Conservation (phyloP, 2,888 invertebrate genomes). For the Cynaeus angustus region DNA sequence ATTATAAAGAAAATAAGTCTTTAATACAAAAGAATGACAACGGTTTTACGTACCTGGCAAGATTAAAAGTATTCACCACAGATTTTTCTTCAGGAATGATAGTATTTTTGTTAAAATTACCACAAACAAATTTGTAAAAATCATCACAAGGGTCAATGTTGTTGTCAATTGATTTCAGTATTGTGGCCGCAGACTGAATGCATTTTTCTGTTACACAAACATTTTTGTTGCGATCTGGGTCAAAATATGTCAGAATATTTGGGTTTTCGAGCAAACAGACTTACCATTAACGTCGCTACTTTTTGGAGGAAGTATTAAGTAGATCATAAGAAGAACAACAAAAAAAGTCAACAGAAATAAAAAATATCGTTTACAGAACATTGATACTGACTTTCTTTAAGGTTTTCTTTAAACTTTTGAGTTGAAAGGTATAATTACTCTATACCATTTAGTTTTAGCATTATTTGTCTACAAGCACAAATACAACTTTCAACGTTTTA, state of each 20-base stretch:
- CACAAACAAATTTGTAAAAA: slow-evolving; percentile 84
- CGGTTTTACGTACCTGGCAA: not conserved
- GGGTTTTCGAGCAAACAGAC: not conserved
- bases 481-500: not conserved
- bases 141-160: slow-evolving; percentile 80
- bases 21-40: no score
- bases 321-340: not conserved
- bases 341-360: not conserved
- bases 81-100: slow-evolving; percentile 25
- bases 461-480: no score
- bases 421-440: not conserved
- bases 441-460: no score
- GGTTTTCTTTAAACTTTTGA: not conserved
- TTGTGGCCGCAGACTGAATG: slow-evolving; percentile 21
- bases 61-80: not conserved
- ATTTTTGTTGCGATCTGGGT: not conserved
- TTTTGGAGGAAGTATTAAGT: not conserved
- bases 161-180: slow-evolving; percentile 29
- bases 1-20: no score
- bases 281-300: not conserved
- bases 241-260: not conserved
- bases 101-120: slow-evolving; percentile 61
- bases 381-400: no score
- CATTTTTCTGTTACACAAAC: slow-evolving; percentile 37
- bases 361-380: no score